Conservation (phyloP, 2,797 vertebrate genomes). For the Muraenolepis orangiensis region DNA sequence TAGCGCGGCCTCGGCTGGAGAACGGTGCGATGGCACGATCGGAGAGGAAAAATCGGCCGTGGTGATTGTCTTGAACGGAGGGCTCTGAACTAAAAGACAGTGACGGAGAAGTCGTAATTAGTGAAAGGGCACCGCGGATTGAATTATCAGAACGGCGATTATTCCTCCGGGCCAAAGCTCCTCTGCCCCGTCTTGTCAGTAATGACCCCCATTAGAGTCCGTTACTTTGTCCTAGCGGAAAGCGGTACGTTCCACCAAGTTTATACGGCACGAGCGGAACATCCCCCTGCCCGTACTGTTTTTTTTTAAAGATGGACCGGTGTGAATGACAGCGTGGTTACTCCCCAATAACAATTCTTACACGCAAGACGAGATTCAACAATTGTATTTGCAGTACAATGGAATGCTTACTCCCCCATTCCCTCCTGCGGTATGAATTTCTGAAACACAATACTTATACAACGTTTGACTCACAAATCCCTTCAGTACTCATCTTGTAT, state of each 20-base stretch:
- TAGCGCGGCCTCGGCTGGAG: not conserved
- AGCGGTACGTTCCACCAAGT: slow-evolving; percentile 19
- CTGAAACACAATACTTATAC: too few relatives aligned
- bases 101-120: slow-evolving; percentile 33
- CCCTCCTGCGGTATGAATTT: too few relatives aligned
- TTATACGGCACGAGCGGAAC: slow-evolving; percentile 33
- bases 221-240: slow-evolving; percentile 54
- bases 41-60: slow-evolving; percentile 10
- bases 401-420: too few relatives aligned
- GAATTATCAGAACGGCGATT: slow-evolving; percentile 61
- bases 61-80: slow-evolving; percentile 17
- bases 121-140: slow-evolving; percentile 57
- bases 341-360: not conserved
- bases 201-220: slow-evolving; percentile 47
- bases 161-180: slow-evolving; percentile 54
- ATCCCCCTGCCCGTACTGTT: slow-evolving; percentile 32
- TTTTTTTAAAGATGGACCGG: slow-evolving; percentile 11
- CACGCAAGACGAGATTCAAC: not conserved
- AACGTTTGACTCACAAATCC: not conserved
- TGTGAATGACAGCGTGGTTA: slow-evolving; percentile 45
- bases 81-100: slow-evolving; percentile 26
- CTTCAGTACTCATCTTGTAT: not conserved
- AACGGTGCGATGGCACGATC: not conserved
- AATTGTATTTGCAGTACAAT: too few relatives aligned
- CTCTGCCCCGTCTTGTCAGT: slow-evolving; percentile 48